Percentiles rank a stretch among this genome's conserved stretches.
These are phyloP conservation scores for Cyphomyrmex costatus DNA, from an alignment of 1,140 invertebrate species.

Conservation along the genomic window DNA sequence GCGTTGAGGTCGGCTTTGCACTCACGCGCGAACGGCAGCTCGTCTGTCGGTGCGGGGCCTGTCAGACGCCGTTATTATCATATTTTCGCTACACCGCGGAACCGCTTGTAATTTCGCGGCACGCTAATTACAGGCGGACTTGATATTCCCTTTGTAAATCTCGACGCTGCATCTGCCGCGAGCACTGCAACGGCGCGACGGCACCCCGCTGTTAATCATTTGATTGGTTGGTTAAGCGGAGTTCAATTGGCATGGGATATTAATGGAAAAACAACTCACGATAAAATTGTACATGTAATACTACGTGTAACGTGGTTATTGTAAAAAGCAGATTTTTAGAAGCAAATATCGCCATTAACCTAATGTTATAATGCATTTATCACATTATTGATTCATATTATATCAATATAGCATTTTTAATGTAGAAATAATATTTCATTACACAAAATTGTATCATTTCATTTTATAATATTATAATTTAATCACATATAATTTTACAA, in stretches of 20 bases:
- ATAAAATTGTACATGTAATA: conserved; percentile 16
- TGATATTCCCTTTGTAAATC: conserved; percentile 62
- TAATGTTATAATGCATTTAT: background rate
- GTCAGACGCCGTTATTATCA: conserved; percentile 58
- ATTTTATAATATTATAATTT: too few species aligned
- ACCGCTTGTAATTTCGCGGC: conserved; percentile 53
- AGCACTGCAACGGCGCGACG: conserved; percentile 13
- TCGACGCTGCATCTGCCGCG: conserved; percentile 22
- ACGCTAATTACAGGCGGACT: conserved; percentile 48
- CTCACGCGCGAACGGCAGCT: conserved; percentile 35
- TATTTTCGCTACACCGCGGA: conserved; percentile 52
- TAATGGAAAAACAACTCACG: conserved; percentile 33
- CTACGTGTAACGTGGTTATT: background rate
- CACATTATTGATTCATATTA: too few species aligned
- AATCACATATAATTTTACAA: background rate
- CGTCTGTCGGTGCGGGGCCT: conserved; percentile 23
- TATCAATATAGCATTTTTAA: background rate
- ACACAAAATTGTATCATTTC: background rate
- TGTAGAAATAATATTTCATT: background rate
- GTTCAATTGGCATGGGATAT: conserved; percentile 48
- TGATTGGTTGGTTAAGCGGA: conserved; percentile 36
- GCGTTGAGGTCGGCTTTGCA: conserved; percentile 16
- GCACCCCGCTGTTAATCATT: conserved; percentile 49
- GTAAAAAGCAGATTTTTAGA: background rate
- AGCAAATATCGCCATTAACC: background rate